A percentile compares a stretch with the other conserved stretches of the same genome.
phyloP scores from a whole-genome alignment of 2,113 vertebrate species.

The Lates calcarifer region DNA sequence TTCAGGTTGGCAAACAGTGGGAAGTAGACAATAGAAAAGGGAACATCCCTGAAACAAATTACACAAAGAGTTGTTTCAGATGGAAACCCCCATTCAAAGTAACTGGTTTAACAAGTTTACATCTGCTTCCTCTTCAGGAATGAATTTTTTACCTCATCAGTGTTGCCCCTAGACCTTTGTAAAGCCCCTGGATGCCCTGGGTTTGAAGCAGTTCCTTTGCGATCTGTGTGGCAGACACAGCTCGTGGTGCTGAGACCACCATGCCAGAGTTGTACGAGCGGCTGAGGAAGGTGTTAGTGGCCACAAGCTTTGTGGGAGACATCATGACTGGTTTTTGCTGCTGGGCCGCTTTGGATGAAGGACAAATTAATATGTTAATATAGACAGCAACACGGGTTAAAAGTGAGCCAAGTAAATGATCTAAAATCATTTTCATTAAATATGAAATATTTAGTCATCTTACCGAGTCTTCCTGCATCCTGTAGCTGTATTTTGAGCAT shows the following conservation, averaged over 20 bases:
- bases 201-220: constrained; percentile 83
- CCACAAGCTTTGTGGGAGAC: constrained; percentile 77
- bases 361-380: background rate
- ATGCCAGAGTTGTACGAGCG: constrained; percentile 83
- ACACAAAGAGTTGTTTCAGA: background rate
- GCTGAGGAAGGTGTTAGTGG: constrained; percentile 78
- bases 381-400: background rate
- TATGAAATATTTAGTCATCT: background rate
- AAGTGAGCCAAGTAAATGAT: background rate
- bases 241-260: constrained; percentile 52
- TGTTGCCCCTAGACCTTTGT: constrained; percentile 87
- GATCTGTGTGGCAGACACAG: constrained; percentile 85
- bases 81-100: background rate
- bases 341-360: constrained; percentile 75
- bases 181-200: constrained; percentile 86
- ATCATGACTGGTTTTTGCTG: constrained; percentile 80
- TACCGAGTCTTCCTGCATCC: constrained; percentile 87
- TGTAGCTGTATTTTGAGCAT: constrained; percentile 91
- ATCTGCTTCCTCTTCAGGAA: no score
- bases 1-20: constrained; percentile 88
- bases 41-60: constrained; percentile 84
- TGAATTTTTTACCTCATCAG: constrained; percentile 81
- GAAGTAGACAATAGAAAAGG: constrained; percentile 88
- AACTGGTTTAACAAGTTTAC: background rate
- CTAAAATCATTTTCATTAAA: fast-evolving